Evolutionary conservation across 1,140 invertebrate species (phyloP).

Genomic region (Uloborus diversus): DNA sequence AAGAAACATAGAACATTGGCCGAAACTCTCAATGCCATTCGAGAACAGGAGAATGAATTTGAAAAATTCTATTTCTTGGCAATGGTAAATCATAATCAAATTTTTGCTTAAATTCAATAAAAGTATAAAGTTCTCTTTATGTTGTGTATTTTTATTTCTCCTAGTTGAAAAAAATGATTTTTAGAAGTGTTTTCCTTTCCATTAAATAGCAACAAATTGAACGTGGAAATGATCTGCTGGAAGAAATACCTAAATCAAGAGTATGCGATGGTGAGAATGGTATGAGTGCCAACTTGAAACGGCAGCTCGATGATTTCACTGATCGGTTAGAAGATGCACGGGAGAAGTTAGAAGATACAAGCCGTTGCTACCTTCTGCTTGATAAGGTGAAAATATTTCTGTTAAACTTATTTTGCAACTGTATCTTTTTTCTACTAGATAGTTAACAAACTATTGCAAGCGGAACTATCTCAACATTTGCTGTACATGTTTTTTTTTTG

Average conservation of each 20-base stretch:
- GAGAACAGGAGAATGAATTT: constrained; percentile 79
- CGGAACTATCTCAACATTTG: no score
- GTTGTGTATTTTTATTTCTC: no score
- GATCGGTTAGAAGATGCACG: constrained; percentile 78
- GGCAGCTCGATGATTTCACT: constrained; percentile 76
- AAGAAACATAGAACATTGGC: constrained; percentile 71
- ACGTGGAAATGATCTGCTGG: constrained; percentile 79
- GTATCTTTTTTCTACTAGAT: background rate
- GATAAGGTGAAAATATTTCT: constrained; percentile 69
- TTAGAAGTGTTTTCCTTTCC: no score
- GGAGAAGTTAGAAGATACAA: constrained; percentile 79
- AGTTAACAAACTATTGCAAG: no score
- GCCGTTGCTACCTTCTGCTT: constrained; percentile 78
- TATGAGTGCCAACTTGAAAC: constrained; percentile 72
- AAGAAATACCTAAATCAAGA: constrained; percentile 72
- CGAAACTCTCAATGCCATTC: constrained; percentile 72
- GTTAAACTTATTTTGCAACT: background rate
- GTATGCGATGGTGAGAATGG: constrained; percentile 51
- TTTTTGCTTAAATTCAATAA: no score
- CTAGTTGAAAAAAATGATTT: no score
- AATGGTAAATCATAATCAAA: constrained; percentile 83
- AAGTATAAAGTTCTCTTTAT: no score
- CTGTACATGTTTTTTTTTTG: no score
- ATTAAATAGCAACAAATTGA: constrained; percentile 83
- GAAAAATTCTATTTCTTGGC: constrained; percentile 85